Evolutionary conservation across 2,888 invertebrate genomes (phyloP).

Genomic region (Plemyria rubiginata): DNA sequence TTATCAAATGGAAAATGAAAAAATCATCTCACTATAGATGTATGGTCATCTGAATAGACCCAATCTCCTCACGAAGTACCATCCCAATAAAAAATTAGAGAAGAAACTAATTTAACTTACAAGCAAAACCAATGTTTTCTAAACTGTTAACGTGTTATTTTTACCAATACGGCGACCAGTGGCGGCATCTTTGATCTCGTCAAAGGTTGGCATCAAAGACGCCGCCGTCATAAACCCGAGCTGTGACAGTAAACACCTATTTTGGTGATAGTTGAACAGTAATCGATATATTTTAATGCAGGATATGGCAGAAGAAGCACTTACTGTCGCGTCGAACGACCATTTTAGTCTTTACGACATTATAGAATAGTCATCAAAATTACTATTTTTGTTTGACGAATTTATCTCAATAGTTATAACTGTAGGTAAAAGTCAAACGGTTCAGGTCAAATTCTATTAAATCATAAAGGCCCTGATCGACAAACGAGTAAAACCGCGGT

Average conservation of each 20-base stretch:
- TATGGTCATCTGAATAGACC: too few relatives aligned
- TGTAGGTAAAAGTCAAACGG: too few relatives aligned
- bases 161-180: slow-evolving; percentile 76
- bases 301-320: slow-evolving; percentile 44
- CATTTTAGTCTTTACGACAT: neutral
- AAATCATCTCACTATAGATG: too few relatives aligned
- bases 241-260: slow-evolving; percentile 54
- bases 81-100: neutral
- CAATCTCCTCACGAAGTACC: too few relatives aligned
- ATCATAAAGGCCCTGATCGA: too few relatives aligned
- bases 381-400: too few relatives aligned
- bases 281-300: slow-evolving; percentile 53
- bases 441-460: too few relatives aligned
- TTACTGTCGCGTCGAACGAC: slow-evolving; percentile 19
- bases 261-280: slow-evolving; percentile 46
- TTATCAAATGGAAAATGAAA: neutral
- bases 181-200: slow-evolving; percentile 73
- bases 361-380: too few relatives aligned
- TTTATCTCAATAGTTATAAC: too few relatives aligned
- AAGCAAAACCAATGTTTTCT: slow-evolving; percentile 28
- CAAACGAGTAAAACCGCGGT: too few relatives aligned
- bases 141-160: slow-evolving; percentile 66
- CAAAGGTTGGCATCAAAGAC: slow-evolving; percentile 49
- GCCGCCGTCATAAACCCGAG: slow-evolving; percentile 52
- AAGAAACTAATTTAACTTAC: slow-evolving; percentile 15